These are phyloP conservation scores for Trissolcus brochymenae DNA, from an alignment of 2,888 invertebrate genomes.

Conservation along the genomic window DNA sequence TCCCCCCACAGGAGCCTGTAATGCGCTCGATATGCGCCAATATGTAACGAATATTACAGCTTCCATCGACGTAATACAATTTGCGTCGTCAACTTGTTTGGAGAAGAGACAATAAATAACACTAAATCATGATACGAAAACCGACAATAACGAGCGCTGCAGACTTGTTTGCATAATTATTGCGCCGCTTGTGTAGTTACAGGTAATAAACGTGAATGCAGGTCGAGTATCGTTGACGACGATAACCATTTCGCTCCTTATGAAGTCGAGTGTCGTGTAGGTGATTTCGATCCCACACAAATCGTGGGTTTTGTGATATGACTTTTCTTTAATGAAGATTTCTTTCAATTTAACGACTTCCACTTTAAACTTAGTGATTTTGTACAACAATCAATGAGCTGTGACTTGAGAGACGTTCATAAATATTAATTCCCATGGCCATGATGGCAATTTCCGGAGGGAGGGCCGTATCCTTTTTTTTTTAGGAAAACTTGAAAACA, in stretches of 20 bases:
- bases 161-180: conserved; percentile 46
- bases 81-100: conserved; percentile 24
- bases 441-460: too few species aligned
- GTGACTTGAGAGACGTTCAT: conserved; percentile 15
- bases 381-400: conserved; percentile 10
- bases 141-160: conserved; percentile 38
- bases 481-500: neutral
- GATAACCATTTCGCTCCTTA: conserved; percentile 61
- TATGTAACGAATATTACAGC: conserved; percentile 42
- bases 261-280: conserved; percentile 61
- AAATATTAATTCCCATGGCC: conserved; percentile 38
- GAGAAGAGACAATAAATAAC: conserved; percentile 44
- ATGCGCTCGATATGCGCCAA: conserved; percentile 25
- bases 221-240: conserved; percentile 53
- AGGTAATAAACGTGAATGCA: conserved; percentile 38
- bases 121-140: conserved; percentile 28
- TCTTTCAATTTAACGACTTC: conserved; percentile 33
- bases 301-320: conserved; percentile 50
- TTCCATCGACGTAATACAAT: conserved; percentile 26
- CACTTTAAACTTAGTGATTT: conserved; percentile 13
- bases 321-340: conserved; percentile 51
- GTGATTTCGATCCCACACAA: conserved; percentile 59
- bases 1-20: neutral
- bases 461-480: neutral
- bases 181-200: conserved; percentile 36